Base-by-base conservation (phyloP, 2,888 invertebrate genomes). In the Crematogaster levior region DNA sequence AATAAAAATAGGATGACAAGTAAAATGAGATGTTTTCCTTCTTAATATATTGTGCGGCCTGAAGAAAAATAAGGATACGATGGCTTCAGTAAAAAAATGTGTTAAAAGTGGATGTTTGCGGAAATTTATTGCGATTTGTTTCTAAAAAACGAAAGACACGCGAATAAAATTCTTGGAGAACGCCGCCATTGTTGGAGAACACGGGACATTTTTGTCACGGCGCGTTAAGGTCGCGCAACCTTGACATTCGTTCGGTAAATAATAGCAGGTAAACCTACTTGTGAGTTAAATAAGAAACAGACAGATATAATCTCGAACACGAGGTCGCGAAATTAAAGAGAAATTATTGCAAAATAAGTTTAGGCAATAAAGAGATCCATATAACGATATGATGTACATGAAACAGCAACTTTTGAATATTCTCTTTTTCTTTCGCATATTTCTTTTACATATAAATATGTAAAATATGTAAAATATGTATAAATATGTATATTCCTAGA, bases 231-330 rank as follows among this genome's bases (percentile, higher is more conserved):
- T 72, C 58, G n/a, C 58, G 24, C 24, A 27, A n/a, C 56, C 70
- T 56, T 56, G 70, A 56, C 56, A 37, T 37, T 70, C 51, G 21
- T 56, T 70, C 18, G 12, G 3, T 56, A 18, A n/a, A n/a, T n/a
- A n/a, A n/a, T n/a, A n/a, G n/a, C 40, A 72, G 56, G 12, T 58
- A 72, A 56, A n/a, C n/a, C n/a, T 27, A 40, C 34, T 51, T 56
- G 37, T 18, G 58, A 56, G 4, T 27, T 37, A 58, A 72, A 58
- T 72, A 40, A 58, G 24, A 72, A 53, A n/a, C 18, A 40, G 34
- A 34, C 12, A 51, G 72, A 58, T 72, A 27, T 7, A 27, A 70
- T 40, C 58, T 40, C n/a, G 34, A 21, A 7, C 37, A 56, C n/a
- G 10, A 66, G 12, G 70, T 53, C 34, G 21, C 12, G n/a, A 12